Evolutionary conservation across 2,888 invertebrate genomes (phyloP).

Genomic region (Thalpophila matura): DNA sequence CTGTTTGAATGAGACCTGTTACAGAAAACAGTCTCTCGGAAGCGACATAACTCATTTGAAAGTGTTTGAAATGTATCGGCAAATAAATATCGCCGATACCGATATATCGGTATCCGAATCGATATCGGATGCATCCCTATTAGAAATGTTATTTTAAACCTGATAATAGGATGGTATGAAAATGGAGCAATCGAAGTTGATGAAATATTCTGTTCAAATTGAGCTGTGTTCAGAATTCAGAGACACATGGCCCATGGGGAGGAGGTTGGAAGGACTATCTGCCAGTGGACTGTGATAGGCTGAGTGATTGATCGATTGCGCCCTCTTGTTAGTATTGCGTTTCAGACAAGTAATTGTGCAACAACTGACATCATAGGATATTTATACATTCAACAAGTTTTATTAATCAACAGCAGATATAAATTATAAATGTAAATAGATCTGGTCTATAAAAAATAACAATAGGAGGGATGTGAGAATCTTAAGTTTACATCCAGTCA

Average conservation of each 20-base stretch:
- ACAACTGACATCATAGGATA: constrained; percentile 24
- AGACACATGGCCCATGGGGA: background rate
- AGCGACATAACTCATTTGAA: too few relatives aligned
- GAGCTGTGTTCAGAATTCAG: background rate
- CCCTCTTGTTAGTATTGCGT: constrained; percentile 19
- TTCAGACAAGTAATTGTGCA: constrained; percentile 27
- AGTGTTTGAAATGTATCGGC: too few relatives aligned
- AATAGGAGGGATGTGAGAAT: background rate
- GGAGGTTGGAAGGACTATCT: background rate
- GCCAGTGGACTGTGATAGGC: constrained; percentile 1
- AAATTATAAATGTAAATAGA: constrained; percentile 12
- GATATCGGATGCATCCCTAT: too few relatives aligned
- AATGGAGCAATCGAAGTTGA: background rate
- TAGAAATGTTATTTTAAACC: constrained; percentile 2
- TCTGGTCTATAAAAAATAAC: constrained; percentile 8
- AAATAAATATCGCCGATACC: too few relatives aligned
- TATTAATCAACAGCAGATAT: constrained; percentile 2
- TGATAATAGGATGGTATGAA: too few relatives aligned
- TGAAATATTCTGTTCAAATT: background rate
- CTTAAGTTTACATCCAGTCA: background rate
- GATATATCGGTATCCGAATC: too few relatives aligned
- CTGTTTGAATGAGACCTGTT: too few relatives aligned
- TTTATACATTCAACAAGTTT: constrained; percentile 31
- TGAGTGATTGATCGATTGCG: constrained; percentile 5
- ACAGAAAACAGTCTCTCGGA: too few relatives aligned